Evolutionary conservation across 2,797 vertebrate species (phyloP).

Genomic region (Chelon auratus): DNA sequence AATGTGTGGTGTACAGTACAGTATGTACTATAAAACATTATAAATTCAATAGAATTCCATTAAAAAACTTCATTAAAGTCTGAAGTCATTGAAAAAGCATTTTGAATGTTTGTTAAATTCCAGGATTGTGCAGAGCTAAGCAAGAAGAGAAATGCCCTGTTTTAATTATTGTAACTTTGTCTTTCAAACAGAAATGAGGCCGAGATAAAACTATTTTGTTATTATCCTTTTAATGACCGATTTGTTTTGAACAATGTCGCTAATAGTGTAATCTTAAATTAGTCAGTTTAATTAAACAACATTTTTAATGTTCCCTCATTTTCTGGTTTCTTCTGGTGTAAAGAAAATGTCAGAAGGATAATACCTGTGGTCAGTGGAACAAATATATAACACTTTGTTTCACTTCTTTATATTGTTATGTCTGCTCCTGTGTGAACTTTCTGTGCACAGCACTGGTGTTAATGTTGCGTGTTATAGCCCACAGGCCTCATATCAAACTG

Average conservation of each 20-base stretch:
- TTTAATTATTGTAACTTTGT: not conserved
- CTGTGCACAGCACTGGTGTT: not conserved
- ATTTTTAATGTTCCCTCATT: not conserved
- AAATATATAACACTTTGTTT: not conserved
- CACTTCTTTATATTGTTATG: not conserved
- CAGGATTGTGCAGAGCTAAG: not conserved
- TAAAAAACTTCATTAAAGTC: too few species aligned
- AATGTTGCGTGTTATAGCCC: conserved; percentile 1
- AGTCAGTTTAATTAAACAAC: not conserved
- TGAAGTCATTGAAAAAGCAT: not conserved
- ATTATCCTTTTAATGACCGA: not conserved
- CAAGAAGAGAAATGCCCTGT: not conserved
- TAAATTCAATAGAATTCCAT: too few species aligned
- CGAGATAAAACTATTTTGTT: not conserved
- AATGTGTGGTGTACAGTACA: not conserved
- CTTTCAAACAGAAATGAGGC: not conserved
- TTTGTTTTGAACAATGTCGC: not conserved
- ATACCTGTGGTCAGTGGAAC: not conserved
- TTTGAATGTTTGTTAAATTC: not conserved
- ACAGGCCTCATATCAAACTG: conserved; percentile 34
- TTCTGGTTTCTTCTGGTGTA: not conserved
- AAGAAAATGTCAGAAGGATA: not conserved
- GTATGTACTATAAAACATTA: not conserved
- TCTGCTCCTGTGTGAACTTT: conserved; percentile 2
- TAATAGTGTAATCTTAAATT: not conserved